These are phyloP conservation scores for Eudasyphora cyanicolor DNA, from an alignment of 2,888 invertebrate species.

Conservation along the genomic window DNA sequence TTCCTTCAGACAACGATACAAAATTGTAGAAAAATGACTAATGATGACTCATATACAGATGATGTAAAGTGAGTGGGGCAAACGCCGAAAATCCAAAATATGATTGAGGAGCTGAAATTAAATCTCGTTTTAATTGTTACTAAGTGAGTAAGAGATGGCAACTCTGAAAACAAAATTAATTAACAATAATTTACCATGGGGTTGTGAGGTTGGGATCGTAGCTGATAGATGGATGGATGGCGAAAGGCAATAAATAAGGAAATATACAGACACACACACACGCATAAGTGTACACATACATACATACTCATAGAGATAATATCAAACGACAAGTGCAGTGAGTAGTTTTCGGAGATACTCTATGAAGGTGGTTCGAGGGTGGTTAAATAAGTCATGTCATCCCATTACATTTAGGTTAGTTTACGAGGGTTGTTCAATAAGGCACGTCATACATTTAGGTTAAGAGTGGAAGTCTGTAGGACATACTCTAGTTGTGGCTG, in stretches of 20 bases:
- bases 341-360: no score
- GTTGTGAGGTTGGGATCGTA: neutral
- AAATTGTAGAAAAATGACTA: conserved; percentile 34
- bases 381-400: no score
- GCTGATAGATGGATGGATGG: neutral
- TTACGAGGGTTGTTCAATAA: no score
- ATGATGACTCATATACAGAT: conserved; percentile 50
- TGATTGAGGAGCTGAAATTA: conserved; percentile 24
- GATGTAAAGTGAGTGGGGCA: neutral
- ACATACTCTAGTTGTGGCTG: no score
- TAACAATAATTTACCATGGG: conserved; percentile 21
- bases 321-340: neutral
- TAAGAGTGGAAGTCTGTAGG: no score
- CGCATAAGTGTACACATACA: neutral
- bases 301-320: no score
- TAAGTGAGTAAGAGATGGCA: neutral
- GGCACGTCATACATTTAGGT: no score
- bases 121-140: neutral
- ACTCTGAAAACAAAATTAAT: conserved; percentile 19
- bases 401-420: no score
- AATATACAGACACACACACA: neutral
- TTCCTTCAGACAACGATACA: neutral
- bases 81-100: neutral
- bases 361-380: no score
- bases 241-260: neutral